Conservation (phyloP, 2,797 vertebrate genomes). For the Lagodon rhomboides region DNA sequence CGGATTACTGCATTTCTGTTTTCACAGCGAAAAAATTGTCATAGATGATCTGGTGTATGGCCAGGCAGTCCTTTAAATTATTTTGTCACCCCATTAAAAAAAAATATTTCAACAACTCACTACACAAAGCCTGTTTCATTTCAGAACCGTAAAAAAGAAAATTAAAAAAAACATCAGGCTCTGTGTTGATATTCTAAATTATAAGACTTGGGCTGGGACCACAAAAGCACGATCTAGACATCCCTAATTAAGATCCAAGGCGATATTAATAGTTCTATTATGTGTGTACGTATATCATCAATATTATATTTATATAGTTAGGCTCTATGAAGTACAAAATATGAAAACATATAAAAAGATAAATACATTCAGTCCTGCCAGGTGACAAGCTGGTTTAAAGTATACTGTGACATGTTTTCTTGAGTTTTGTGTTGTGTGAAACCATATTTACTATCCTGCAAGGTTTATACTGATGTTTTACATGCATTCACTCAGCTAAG, state of each 20-base stretch:
- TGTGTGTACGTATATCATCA: background rate
- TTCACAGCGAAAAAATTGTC: background rate
- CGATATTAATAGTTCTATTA: background rate
- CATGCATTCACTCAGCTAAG: constrained; percentile 27
- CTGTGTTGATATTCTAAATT: background rate
- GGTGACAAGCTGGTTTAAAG: constrained; percentile 17
- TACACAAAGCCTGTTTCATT: background rate
- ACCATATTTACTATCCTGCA: constrained; percentile 25
- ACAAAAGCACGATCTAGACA: background rate
- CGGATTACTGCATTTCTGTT: background rate
- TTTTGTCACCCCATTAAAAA: background rate
- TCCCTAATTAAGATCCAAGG: background rate
- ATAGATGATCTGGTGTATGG: background rate
- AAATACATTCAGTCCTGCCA: constrained; percentile 2
- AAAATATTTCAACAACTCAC: background rate
- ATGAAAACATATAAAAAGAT: background rate
- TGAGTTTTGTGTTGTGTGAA: constrained; percentile 42
- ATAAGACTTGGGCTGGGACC: background rate
- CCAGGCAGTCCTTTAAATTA: background rate
- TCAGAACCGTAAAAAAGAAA: background rate
- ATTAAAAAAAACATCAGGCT: background rate
- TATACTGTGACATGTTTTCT: constrained; percentile 12
- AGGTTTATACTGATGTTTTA: constrained; percentile 34
- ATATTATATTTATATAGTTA: background rate
- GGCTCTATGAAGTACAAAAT: constrained; percentile 6